Evolutionary conservation across 2,797 vertebrate genomes (phyloP).

Genomic region (Microctenopoma steveboyesi): DNA sequence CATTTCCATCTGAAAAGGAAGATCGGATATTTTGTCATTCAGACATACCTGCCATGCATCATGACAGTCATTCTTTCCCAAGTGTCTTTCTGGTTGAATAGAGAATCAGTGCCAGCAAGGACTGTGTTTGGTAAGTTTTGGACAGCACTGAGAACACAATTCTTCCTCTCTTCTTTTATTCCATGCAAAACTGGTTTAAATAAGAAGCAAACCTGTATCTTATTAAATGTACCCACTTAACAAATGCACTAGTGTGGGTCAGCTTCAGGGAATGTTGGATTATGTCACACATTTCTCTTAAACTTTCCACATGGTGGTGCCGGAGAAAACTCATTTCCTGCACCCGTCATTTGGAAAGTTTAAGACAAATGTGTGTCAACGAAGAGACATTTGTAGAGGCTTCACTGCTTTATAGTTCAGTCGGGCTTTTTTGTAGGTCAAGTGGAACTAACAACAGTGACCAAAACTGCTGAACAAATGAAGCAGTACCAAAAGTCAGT

Average conservation of each 20-base stretch:
- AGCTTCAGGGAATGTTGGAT: conserved; percentile 5
- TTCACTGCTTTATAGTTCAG: conserved; percentile 25
- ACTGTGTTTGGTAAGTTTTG: conserved; percentile 94
- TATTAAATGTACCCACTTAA: conserved; percentile 2
- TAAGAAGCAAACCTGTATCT: background rate
- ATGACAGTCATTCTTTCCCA: conserved; percentile 99
- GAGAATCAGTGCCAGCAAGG: conserved; percentile 97
- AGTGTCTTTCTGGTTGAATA: conserved; percentile 99
- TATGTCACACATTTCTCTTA: background rate
- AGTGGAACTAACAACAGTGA: conserved; percentile 54
- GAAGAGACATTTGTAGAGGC: conserved; percentile 5
- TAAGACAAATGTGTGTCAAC: background rate
- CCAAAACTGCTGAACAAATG: conserved; percentile 12
- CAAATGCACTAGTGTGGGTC: conserved; percentile 1
- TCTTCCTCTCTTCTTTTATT: background rate
- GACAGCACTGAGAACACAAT: background rate
- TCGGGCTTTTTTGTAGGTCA: conserved; percentile 34
- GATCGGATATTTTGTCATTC: conserved; percentile 99
- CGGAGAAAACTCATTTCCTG: background rate
- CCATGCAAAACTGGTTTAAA: background rate
- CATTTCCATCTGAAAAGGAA: conserved; percentile 99
- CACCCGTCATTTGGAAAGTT: no score
- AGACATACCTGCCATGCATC: conserved; percentile 98
- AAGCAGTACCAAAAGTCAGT: conserved; percentile 39
- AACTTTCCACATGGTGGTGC: background rate